Conservation (phyloP, 2,888 invertebrate species). For the Athripsodes cinereus region DNA sequence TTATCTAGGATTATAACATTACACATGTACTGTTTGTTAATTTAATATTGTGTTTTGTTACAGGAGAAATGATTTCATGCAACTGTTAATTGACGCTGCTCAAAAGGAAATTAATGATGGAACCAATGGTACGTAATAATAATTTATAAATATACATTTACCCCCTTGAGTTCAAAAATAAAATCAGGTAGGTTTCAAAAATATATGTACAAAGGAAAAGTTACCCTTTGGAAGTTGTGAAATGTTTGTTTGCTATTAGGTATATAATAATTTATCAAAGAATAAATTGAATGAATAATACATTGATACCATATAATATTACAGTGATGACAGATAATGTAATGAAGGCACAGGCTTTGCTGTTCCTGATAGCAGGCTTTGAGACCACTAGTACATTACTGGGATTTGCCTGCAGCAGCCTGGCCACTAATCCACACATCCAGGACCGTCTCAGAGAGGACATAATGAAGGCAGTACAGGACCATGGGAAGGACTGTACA, state of each 20-base stretch:
- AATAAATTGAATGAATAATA: too few relatives aligned
- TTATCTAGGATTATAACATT: too few relatives aligned
- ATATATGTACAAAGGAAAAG: too few relatives aligned
- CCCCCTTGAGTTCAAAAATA: neutral
- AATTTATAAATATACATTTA: neutral
- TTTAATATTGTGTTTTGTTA: slow-evolving; percentile 26
- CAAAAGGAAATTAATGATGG: slow-evolving; percentile 35
- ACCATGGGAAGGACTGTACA: slow-evolving; percentile 32
- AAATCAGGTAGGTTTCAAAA: too few relatives aligned
- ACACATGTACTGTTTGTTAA: neutral
- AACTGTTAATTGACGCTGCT: slow-evolving; percentile 44
- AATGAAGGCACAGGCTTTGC: slow-evolving; percentile 50
- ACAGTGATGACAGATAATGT: slow-evolving; percentile 48
- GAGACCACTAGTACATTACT: slow-evolving; percentile 56
- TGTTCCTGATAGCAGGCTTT: slow-evolving; percentile 56
- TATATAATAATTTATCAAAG: too few relatives aligned
- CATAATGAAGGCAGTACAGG: slow-evolving; percentile 37
- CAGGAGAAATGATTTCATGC: slow-evolving; percentile 46
- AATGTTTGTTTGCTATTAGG: too few relatives aligned
- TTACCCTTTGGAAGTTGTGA: too few relatives aligned
- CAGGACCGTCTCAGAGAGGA: slow-evolving; percentile 44
- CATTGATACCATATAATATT: too few relatives aligned
- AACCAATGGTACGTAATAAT: neutral
- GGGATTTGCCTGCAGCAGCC: slow-evolving; percentile 48
- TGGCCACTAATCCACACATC: slow-evolving; percentile 45